Evolutionary conservation across 2,797 vertebrate genomes (phyloP).

Genomic region (Danio aesculapii): DNA sequence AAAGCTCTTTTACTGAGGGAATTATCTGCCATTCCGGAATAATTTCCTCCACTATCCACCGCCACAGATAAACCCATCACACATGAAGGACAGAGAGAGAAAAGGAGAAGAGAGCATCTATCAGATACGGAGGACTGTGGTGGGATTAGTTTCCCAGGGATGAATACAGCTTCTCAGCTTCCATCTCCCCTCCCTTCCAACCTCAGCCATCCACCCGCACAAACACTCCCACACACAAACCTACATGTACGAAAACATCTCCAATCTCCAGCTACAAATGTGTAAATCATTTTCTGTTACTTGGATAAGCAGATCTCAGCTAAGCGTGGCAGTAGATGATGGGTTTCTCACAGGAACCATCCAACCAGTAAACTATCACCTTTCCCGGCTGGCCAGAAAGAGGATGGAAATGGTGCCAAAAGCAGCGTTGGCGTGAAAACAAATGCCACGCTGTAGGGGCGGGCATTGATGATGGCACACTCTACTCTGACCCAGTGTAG

Average conservation of each 20-base stretch:
- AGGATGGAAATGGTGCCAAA: constrained; percentile 26
- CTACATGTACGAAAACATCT: constrained; percentile 38
- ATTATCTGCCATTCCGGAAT: constrained; percentile 77
- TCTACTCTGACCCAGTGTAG: constrained; percentile 58
- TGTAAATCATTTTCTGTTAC: constrained; percentile 14
- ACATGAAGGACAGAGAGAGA: constrained; percentile 66
- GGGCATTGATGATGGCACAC: constrained; percentile 66
- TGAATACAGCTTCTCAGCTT: constrained; percentile 75
- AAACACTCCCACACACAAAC: constrained; percentile 23
- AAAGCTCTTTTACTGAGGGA: constrained; percentile 68
- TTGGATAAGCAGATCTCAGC: constrained; percentile 36
- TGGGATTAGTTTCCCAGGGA: constrained; percentile 73
- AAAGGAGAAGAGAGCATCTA: constrained; percentile 61
- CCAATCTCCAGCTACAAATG: constrained; percentile 10
- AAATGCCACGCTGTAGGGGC: constrained; percentile 25
- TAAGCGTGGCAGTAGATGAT: constrained; percentile 27
- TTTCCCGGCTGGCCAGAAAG: neutral
- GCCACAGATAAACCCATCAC: constrained; percentile 72
- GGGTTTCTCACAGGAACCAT: constrained; percentile 29
- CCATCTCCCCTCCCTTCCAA: constrained; percentile 63
- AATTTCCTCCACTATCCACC: constrained; percentile 67
- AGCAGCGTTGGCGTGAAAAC: constrained; percentile 32
- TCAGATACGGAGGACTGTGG: constrained; percentile 71
- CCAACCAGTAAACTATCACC: constrained; percentile 12
- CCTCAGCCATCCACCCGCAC: constrained; percentile 64